These are phyloP conservation scores for Creontiades dilutus DNA, from an alignment of 2,888 invertebrate species.

Conservation along the genomic window DNA sequence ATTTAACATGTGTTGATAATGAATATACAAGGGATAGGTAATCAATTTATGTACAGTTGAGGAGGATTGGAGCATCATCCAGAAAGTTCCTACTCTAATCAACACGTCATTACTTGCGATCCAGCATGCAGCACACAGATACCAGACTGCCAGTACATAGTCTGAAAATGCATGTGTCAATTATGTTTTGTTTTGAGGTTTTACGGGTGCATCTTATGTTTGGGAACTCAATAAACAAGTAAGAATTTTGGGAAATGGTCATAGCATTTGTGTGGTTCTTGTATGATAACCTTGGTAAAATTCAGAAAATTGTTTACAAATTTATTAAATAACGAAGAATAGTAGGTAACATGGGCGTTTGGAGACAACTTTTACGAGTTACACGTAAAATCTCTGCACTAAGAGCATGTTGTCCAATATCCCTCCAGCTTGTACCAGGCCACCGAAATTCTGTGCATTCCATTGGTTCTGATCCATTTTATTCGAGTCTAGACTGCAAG, in stretches of 20 bases:
- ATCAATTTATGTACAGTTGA: conserved; percentile 2
- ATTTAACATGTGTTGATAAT: neutral
- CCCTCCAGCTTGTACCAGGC: too few species aligned
- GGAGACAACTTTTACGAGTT: too few species aligned
- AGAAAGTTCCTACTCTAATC: neutral
- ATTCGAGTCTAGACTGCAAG: too few species aligned
- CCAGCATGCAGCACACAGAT: conserved; percentile 27
- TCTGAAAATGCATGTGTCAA: neutral
- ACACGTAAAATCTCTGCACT: too few species aligned
- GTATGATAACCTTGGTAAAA: too few species aligned
- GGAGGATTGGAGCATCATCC: neutral
- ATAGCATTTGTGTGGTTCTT: neutral
- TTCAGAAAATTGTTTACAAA: too few species aligned
- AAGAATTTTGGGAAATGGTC: neutral
- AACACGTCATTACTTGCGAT: conserved; percentile 34
- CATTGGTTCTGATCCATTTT: too few species aligned
- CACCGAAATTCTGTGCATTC: too few species aligned
- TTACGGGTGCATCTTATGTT: neutral
- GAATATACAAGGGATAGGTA: neutral
- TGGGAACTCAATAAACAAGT: neutral
- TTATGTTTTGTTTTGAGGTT: neutral
- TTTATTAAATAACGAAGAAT: too few species aligned
- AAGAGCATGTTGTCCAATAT: too few species aligned
- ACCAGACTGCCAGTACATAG: conserved; percentile 24
- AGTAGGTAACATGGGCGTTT: too few species aligned